Percentiles rank a stretch among this genome's conserved stretches.
phyloP scores from a whole-genome alignment of 2,888 invertebrate species.

The Conops quadrifasciatus region DNA sequence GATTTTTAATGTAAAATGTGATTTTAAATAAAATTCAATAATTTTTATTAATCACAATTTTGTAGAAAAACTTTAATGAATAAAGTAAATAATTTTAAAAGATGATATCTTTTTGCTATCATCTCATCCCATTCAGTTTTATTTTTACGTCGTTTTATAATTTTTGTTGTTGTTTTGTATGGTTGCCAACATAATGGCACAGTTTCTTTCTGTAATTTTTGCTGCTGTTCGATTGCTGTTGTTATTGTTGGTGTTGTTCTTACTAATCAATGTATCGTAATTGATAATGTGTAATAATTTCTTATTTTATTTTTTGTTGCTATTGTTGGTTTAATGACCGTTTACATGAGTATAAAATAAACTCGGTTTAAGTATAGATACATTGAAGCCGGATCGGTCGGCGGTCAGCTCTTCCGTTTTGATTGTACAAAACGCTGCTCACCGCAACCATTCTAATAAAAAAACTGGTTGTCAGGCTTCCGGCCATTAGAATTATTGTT shows the following conservation, averaged over 20 bases:
- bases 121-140: no score
- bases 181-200: background rate
- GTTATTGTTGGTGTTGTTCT: background rate
- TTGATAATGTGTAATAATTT: background rate
- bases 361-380: background rate
- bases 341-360: background rate
- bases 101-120: no score
- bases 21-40: no score
- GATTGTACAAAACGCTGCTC: background rate
- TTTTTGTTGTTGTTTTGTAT: background rate
- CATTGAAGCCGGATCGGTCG: background rate
- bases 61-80: no score
- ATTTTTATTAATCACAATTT: no score
- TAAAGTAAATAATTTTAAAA: no score
- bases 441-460: conserved; percentile 11
- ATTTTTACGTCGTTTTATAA: background rate
- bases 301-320: background rate
- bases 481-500: conserved; percentile 17
- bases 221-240: background rate
- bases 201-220: background rate
- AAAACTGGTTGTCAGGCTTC: conserved; percentile 7
- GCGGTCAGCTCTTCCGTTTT: conserved; percentile 1
- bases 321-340: conserved; percentile 1
- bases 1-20: no score
- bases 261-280: background rate